Base-by-base conservation (phyloP, 2,797 vertebrate species). In the Characodon lateralis region DNA sequence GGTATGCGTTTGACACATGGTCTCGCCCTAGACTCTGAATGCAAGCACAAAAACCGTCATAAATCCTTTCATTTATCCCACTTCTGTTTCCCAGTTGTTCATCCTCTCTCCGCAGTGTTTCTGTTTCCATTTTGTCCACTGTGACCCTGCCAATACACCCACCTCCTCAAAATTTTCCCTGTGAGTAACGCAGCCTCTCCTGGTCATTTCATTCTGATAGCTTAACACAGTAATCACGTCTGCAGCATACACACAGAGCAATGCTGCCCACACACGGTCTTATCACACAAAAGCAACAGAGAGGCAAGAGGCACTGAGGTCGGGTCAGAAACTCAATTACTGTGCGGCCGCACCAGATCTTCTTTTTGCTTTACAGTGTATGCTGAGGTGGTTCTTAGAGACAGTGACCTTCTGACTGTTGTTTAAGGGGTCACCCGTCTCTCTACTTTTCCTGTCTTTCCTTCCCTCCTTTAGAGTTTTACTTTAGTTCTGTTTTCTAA, bases 311-410 rank as follows among this genome's bases (percentile, higher is more conserved):
- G 86, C 85, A 78, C 81, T 12, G 80, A 87, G 89, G 90, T 91
- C 89, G 85, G 91, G 92, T 93, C 92, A 93, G 83, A 93, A 91
- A 92, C 89, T 83, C 90, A 92, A 92, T 91, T 92, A 92, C 90
- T 72, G 79, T 82, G 79, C 10, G 28, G 68, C 85, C 82, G 71
- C 86, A 75, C 78, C 80, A 79, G 86, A 50, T 81, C 87, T 85
- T 87, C 79, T 75, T 83, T 72, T 51, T 58, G 50, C 80, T 83
- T 41, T 9, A 70, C 78, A 39, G 74, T 28, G 4, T 85, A 75
- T 22, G 65, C 77, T 28, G 43, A 79, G 76, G 82, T 87, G 73
- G 65, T 81, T 89, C 78, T 84, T 76, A 71, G 41, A 86, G 80
- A 79, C 59, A 28, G 79, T 84, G 82, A 77, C 79, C 80, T 87